Conservation (phyloP, 2,888 invertebrate species). For the Hirudinaria manillensis region DNA sequence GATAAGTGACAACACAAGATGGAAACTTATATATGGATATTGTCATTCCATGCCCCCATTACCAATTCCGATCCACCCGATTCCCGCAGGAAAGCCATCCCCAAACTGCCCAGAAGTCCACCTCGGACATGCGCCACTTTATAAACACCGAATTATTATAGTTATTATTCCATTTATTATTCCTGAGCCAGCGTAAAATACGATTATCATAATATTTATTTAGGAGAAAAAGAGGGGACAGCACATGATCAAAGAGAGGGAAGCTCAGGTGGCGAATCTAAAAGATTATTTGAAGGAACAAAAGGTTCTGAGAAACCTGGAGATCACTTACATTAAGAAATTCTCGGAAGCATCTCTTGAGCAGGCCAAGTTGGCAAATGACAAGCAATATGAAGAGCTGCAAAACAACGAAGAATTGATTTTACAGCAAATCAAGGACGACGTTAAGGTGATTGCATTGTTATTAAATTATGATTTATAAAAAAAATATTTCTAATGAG, state of each 20-base stretch:
- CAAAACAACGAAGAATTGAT: constrained; percentile 12
- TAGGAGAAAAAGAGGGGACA: constrained; percentile 22
- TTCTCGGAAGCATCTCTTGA: constrained; percentile 26
- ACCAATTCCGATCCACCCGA: too few species aligned
- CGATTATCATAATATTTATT: neutral
- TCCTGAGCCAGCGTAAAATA: too few species aligned
- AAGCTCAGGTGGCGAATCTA: constrained; percentile 19
- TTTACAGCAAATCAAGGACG: constrained; percentile 10
- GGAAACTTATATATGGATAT: too few species aligned
- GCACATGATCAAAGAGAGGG: constrained; percentile 17
- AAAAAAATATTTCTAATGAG: neutral
- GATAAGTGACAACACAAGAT: too few species aligned
- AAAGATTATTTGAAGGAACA: constrained; percentile 31
- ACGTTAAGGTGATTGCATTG: neutral
- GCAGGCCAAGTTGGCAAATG: constrained; percentile 16
- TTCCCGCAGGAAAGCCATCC: too few species aligned
- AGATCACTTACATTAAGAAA: constrained; percentile 26
- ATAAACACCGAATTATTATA: too few species aligned
- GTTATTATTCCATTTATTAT: too few species aligned
- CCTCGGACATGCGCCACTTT: too few species aligned
- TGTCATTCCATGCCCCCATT: too few species aligned
- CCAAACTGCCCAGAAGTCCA: too few species aligned
- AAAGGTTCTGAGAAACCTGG: constrained; percentile 20
- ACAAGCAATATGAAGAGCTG: constrained; percentile 14
- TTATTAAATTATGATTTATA: neutral